Percentiles rank a stretch among this genome's conserved stretches.
phyloP scores from a whole-genome alignment of 2,797 vertebrate species.

The Phrynocephalus forsythii region DNA sequence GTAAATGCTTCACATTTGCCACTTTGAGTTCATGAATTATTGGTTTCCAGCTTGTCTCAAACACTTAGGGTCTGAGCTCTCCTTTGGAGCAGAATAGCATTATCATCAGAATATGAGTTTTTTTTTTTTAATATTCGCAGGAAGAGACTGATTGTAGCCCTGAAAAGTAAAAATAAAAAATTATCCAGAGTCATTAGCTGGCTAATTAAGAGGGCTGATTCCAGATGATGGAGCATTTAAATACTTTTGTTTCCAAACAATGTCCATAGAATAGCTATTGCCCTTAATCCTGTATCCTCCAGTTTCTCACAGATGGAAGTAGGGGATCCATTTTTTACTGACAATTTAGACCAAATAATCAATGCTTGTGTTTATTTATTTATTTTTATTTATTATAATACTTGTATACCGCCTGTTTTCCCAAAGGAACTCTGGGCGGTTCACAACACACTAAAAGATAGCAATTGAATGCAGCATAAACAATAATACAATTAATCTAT shows the following conservation, averaged over 20 bases:
- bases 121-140: background rate
- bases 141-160: background rate
- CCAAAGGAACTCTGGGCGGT: no score
- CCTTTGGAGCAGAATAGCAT: background rate
- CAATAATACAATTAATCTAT: no score
- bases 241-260: background rate
- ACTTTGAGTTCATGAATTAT: constrained; percentile 48
- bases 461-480: no score
- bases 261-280: background rate
- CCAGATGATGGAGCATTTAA: background rate
- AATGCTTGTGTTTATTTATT: no score
- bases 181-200: background rate
- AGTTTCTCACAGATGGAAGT: background rate
- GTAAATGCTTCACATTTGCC: constrained; percentile 47
- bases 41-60: constrained; percentile 27
- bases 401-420: no score
- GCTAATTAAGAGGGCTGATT: background rate
- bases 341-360: no score
- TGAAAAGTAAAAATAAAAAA: background rate
- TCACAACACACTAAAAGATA: no score
- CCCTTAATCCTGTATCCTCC: background rate
- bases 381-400: no score
- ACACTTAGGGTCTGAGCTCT: constrained; percentile 10
- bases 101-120: background rate
- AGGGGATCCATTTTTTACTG: background rate